A percentile compares a stretch with the other conserved stretches of the same genome.
phyloP scores from a whole-genome alignment of 2,113 vertebrate species.

The Spheniscus mendiculus region DNA sequence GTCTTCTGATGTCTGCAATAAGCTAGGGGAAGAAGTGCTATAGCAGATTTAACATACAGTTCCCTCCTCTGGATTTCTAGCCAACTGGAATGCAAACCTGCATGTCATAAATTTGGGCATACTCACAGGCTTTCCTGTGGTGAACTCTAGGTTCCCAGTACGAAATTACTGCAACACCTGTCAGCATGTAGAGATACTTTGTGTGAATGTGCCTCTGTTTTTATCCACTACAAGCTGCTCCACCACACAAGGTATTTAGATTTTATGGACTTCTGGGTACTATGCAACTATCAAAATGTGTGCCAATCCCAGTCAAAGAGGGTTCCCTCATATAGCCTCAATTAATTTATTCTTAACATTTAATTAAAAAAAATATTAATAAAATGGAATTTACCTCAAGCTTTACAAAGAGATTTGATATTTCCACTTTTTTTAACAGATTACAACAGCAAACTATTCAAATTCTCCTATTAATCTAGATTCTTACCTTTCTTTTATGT shows the following conservation, averaged over 20 bases:
- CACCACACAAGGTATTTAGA: background rate
- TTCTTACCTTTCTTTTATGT: background rate
- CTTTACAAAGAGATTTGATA: background rate
- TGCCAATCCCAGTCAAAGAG: background rate
- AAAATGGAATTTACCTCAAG: background rate
- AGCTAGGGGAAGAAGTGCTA: background rate
- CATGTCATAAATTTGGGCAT: constrained; percentile 19
- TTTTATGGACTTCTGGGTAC: constrained; percentile 16
- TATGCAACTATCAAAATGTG: background rate
- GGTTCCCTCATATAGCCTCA: background rate
- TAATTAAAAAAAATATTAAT: background rate
- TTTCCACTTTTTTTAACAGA: background rate
- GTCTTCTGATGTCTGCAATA: background rate
- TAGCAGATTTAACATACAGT: background rate
- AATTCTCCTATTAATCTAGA: background rate
- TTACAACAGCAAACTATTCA: background rate
- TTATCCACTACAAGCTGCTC: background rate
- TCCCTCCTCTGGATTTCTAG: background rate
- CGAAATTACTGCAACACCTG: constrained; percentile 52
- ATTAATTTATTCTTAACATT: background rate
- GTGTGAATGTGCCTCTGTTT: background rate
- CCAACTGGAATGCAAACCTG: constrained; percentile 4
- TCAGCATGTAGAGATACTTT: background rate
- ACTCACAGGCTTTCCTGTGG: constrained; percentile 31
- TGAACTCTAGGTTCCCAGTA: constrained; percentile 22